Percentiles rank a stretch among this genome's conserved stretches.
phyloP scores from a whole-genome alignment of 2,888 invertebrate genomes.

The Synanthedon tipuliformis region DNA sequence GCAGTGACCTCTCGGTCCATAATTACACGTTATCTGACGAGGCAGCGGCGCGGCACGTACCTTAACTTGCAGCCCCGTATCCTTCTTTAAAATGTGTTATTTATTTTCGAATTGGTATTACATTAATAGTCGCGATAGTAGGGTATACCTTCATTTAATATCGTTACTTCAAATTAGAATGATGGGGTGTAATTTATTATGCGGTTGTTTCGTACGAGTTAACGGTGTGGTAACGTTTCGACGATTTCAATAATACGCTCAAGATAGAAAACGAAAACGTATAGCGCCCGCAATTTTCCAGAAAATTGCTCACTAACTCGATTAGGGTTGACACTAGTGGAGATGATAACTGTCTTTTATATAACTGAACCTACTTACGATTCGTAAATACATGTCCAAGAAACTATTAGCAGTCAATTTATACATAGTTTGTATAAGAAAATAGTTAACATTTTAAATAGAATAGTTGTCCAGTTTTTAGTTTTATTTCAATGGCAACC shows the following conservation, averaged over 20 bases:
- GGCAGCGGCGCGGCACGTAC: constrained; percentile 44
- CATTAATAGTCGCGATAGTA: constrained; percentile 56
- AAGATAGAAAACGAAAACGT: constrained; percentile 29
- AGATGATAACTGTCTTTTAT: background rate
- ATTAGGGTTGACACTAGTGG: background rate
- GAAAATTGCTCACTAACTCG: constrained; percentile 22
- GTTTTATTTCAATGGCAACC: constrained; percentile 1
- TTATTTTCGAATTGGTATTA: constrained; percentile 64
- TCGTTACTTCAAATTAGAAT: constrained; percentile 55
- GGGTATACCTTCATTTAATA: constrained; percentile 67
- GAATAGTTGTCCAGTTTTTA: background rate
- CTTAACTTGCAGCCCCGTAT: constrained; percentile 28
- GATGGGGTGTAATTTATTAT: constrained; percentile 56
- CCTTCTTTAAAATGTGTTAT: constrained; percentile 60
- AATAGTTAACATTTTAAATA: background rate
- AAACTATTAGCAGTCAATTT: background rate
- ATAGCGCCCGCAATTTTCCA: constrained; percentile 29
- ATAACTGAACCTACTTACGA: no score
- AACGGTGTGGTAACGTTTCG: constrained; percentile 18
- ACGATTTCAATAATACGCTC: constrained; percentile 12
- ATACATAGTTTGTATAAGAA: background rate
- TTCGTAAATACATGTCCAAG: background rate
- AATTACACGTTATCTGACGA: constrained; percentile 51
- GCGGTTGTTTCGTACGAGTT: constrained; percentile 20
- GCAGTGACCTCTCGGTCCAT: constrained; percentile 63